These are phyloP conservation scores for Podocnemis expansa DNA, from an alignment of 2,113 vertebrate genomes.

Conservation along the genomic window DNA sequence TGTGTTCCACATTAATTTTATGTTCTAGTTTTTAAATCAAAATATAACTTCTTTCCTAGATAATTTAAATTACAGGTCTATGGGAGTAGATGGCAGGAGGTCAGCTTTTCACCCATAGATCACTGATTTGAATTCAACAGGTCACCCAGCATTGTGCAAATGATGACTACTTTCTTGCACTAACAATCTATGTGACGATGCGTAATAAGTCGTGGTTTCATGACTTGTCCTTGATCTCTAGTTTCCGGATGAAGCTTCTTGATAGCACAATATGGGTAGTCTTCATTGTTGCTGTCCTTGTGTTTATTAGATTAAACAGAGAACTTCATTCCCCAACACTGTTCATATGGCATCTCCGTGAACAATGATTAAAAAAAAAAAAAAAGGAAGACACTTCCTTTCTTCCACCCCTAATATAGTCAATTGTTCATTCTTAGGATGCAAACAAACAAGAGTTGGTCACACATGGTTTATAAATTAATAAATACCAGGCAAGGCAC, in stretches of 20 bases:
- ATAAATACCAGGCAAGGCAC: conserved; percentile 25
- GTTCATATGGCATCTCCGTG: neutral
- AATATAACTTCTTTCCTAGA: neutral
- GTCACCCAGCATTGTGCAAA: too few relatives aligned
- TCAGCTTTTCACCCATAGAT: conserved; percentile 51
- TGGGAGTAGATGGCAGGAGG: conserved; percentile 34
- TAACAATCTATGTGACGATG: too few relatives aligned
- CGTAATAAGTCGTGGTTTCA: too few relatives aligned
- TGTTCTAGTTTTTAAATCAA: neutral
- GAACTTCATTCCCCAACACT: neutral
- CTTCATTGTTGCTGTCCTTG: fast-evolving
- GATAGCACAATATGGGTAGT: fast-evolving
- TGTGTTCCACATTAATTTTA: neutral
- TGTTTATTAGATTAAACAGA: neutral
- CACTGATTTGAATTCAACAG: conserved; percentile 60
- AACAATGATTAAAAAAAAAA: neutral
- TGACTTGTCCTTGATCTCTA: neutral
- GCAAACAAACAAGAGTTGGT: neutral
- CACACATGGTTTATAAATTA: neutral
- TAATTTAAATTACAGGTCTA: conserved; percentile 33
- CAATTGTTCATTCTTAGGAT: neutral
- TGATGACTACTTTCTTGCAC: too few relatives aligned
- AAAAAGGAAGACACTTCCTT: neutral
- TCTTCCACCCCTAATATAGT: neutral
- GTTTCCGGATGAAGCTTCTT: neutral